Conservation (phyloP, 2,113 vertebrate genomes). For the Myotis lucifugus region DNA sequence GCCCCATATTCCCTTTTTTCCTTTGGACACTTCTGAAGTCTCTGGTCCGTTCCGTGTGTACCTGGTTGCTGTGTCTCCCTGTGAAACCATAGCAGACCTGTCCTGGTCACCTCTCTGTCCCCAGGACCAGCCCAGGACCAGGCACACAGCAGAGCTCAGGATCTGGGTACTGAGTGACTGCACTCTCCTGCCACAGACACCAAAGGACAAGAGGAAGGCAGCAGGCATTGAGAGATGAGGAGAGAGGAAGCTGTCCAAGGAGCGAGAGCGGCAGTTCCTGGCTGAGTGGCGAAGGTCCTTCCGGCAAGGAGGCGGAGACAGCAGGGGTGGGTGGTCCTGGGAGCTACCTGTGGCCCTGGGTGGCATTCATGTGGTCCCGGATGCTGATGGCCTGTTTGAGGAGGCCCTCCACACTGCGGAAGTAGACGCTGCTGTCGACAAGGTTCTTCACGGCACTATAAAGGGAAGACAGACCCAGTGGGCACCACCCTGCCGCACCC, state of each 20-base stretch:
- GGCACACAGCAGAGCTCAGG: not conserved
- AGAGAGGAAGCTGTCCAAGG: not conserved
- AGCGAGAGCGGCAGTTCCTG: not conserved
- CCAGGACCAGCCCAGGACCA: not conserved
- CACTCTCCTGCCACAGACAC: not conserved
- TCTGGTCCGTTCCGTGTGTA: not conserved
- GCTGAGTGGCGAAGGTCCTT: not conserved
- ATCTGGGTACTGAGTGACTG: not conserved
- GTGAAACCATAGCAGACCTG: accelerated
- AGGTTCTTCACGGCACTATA: constrained; percentile 95
- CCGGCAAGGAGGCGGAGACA: too few relatives aligned
- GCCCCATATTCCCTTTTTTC: not conserved
- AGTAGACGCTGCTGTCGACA: constrained; percentile 93
- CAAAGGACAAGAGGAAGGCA: not conserved
- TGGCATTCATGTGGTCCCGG: constrained; percentile 90
- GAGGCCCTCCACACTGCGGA: constrained; percentile 94
- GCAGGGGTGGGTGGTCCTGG: accelerated
- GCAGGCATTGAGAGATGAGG: accelerated
- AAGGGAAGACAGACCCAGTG: not conserved
- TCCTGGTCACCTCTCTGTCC: not conserved
- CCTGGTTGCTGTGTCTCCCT: not conserved
- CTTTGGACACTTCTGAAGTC: not conserved
- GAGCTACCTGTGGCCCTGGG: constrained; percentile 92
- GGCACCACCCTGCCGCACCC: not conserved
- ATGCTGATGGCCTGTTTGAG: constrained; percentile 90